Base-by-base conservation (phyloP, 37 sponge, comb jelly and placozoan species). In the Haliclona indistincta region DNA sequence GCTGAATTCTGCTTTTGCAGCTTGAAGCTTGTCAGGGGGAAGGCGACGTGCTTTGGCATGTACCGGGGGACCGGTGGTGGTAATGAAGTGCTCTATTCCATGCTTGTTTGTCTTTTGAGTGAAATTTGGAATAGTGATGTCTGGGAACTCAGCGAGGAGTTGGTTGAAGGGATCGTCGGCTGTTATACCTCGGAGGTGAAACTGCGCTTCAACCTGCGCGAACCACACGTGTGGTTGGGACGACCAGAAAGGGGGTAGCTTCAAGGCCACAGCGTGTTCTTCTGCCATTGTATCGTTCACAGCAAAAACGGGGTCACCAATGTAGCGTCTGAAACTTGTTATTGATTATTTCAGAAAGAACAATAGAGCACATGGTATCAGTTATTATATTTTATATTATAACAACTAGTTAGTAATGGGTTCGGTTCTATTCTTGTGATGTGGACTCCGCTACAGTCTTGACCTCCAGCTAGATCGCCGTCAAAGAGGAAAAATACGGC, bases 41-140 rank as follows among this genome's bases (percentile, higher is more conserved):
- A 79, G 63, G 1, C 79, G 68, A 32, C 69, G 70, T 45, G 79
- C 70, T 19, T 63, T 43, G 20, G 62, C 70, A 79, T 68, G 70
- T 3, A 77, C 56, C 22, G 78, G 78, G 5, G 78, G 78, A 20
- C 84, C 77, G 29, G 66, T 84, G n/a, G 77, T 76, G 64, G 38
- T 3, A 41, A 84, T 68, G 70, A 44, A 74, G 53, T 73, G 84
- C 38, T 65, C 34, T 22, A 85, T 74, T 0, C 25, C 37, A 38
- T 80, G 80, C 40, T 69, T 80, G 23, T 23, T 11, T 2, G 76
- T 29, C 2, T 66, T 4, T 36, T 51, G 43, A n/a, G 54, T 49
- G 67, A 77, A 77, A 38, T 36, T 40, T 47, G 77, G 67, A 32
- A 53, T 76, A 23, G 45, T 68, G 43, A 68, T 68, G 42, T 38